Evolutionary conservation across 2,797 vertebrate species (phyloP), one percentile per base, ranked within the genome.

Genomic region (Paedocypris micromegethes): DNA sequence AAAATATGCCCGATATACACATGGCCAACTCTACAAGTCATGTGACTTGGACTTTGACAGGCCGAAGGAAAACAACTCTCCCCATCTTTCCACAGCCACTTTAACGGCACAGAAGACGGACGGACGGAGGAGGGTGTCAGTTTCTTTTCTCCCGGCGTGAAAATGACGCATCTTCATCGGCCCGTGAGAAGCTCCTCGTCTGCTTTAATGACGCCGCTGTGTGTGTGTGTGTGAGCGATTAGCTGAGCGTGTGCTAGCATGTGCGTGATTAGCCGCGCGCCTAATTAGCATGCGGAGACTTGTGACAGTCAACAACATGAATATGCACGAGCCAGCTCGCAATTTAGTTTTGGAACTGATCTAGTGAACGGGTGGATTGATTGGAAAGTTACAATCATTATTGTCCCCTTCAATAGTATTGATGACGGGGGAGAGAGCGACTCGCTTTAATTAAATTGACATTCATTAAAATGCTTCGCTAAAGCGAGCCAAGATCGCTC

Each of bases 381-480:
- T 70, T 55, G 62, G 58, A 73, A 73, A 3, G 58, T 63, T 64
- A 70, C 59, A 62, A 53, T 38, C 23, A 9, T 58, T 54, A 51
- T 6, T 49, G 43, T 45, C 48, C 43, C 53, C 67, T 51, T 49
- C 3, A 5, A 49, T 6, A 47, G 46, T 62, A 72, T 67, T 68
- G 68, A 55, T 59, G 53, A 51, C 64, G 42, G 2, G 39, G 9
- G 53, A 66, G 59, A 55, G 50, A 39, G 51, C 6, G 23, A 66
- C 54, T 66, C 57, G 2, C 40, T 64, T 70, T 59, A 59, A 64
- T 70, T 66, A 43, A 51, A 65, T 45, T 55, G 45, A 59, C 44
- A 67, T 65, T 55, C 66, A 76, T 76, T 70, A 66, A 73, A 73
- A 53, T 45, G 63, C 63, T 59, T n/a, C 42, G 57, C 58, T 50